Evolutionary conservation across 2,113 vertebrate species (phyloP).

Genomic region (Plectropomus leopardus): DNA sequence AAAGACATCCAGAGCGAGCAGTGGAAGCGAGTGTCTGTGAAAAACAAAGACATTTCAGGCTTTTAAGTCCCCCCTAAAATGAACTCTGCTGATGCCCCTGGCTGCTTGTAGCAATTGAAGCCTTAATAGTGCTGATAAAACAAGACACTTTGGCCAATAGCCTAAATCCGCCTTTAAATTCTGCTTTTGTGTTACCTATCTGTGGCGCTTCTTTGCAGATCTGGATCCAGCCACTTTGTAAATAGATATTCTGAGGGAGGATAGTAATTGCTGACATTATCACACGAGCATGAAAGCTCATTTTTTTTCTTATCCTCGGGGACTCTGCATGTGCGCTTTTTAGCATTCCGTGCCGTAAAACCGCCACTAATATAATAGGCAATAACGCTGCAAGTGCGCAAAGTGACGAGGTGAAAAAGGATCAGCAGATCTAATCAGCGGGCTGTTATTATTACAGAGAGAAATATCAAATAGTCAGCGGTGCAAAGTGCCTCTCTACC

Average conservation of each 20-base stretch:
- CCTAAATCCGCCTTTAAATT: constrained; percentile 28
- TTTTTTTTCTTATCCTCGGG: not conserved
- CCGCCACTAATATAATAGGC: not conserved
- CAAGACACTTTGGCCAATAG: constrained; percentile 53
- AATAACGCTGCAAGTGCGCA: not conserved
- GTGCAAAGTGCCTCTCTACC: constrained; percentile 27
- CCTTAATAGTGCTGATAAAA: constrained; percentile 43
- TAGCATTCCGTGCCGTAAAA: not conserved
- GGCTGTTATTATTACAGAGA: not conserved
- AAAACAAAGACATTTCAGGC: constrained; percentile 59
- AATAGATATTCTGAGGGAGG: constrained; percentile 25
- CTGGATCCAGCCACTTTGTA: constrained; percentile 50
- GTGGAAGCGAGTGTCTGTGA: constrained; percentile 3
- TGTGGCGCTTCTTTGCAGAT: constrained; percentile 37
- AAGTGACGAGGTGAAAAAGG: constrained; percentile 9
- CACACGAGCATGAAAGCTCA: constrained; percentile 20
- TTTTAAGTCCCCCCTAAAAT: constrained; percentile 22
- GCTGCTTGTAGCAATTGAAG: constrained; percentile 42
- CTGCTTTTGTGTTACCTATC: constrained; percentile 31
- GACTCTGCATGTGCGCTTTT: not conserved
- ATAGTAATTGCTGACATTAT: constrained; percentile 38
- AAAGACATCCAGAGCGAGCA: not conserved
- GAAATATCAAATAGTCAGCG: not conserved
- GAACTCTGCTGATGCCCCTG: constrained; percentile 40
- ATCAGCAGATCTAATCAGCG: not conserved